phyloP scores from a whole-genome alignment of 2,113 vertebrate species.

The Notarius lentiginosus region DNA sequence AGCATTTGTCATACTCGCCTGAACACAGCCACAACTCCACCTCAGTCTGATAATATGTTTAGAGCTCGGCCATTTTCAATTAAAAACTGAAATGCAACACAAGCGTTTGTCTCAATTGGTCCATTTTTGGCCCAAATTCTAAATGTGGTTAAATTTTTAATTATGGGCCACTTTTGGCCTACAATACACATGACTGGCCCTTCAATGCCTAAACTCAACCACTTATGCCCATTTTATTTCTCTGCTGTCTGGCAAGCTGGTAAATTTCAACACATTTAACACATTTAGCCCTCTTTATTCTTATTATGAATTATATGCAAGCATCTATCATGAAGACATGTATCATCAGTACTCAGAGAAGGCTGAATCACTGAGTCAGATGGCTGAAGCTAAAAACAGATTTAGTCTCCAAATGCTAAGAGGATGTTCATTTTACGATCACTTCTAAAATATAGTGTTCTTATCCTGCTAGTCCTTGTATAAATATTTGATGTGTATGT shows the following conservation, averaged over 20 bases:
- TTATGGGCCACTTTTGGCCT: neutral
- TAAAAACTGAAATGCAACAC: neutral
- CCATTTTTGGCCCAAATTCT: neutral
- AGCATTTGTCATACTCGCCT: too few relatives aligned
- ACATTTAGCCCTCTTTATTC: neutral
- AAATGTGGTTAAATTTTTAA: neutral
- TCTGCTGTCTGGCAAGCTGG: neutral
- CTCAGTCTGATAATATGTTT: neutral
- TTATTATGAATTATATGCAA: neutral
- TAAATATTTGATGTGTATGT: neutral
- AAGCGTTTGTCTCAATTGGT: neutral
- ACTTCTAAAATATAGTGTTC: neutral
- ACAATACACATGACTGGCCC: neutral
- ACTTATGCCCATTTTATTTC: neutral
- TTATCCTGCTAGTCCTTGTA: neutral
- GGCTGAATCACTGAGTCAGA: neutral
- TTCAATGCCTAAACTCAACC: neutral
- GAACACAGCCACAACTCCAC: neutral
- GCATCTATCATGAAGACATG: slow-evolving; percentile 8
- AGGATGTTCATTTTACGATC: neutral
- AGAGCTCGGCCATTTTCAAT: neutral
- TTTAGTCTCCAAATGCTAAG: neutral
- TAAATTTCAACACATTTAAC: neutral
- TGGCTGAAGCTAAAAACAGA: neutral
- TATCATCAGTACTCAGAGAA: neutral